Base-by-base conservation (phyloP, 2,888 invertebrate species). In the Archaeoteleia sp. region DNA sequence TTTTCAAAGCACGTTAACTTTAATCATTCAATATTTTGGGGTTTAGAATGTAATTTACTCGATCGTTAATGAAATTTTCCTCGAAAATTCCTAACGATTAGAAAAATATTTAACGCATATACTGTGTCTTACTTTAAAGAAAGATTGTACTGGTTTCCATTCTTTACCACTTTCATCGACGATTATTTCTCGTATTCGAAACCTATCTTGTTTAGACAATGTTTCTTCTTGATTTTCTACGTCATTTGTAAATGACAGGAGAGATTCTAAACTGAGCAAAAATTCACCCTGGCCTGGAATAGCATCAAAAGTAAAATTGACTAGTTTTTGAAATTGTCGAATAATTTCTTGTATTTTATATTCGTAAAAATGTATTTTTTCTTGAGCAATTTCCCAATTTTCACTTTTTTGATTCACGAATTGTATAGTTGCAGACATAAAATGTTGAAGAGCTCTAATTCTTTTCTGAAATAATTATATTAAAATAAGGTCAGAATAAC, bases 211-310 rank as follows among this genome's bases (percentile, higher is more conserved):
- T 20, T 70, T 43, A 5, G n/a, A 1, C 6, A 32, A 23, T 23
- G 45, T 6, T 5, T 13, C 13, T 51, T 46, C 35, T 17, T 30
- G 1, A 8, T 6, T 12, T 20, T 40, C 12, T 54, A 27, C 6
- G 14, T 45, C 37, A 12, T 39, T 55, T 4, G 51, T 49, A 3
- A 43, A 9, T 3, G 32, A 29, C 13, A 73, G 30, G n/a, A 70
- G 40, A 4, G 66, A 58, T 34, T 73, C 63, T 7, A 69, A 25
- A 10, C 69, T 62, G 12, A 88, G 70, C 32, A 88, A 74, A 76
- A 86, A 88, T 72, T 87, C 86, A 0, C 87, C 87, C 73, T 88
- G 87, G 0, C 86, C 86, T 1, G 88, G 87, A 1, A 82, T 72
- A 0, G 86, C 80, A 29, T 80, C 77, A 27, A 88, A 78, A 2